Evolutionary conservation across 2,113 vertebrate genomes (phyloP), one percentile per base, ranked within the genome.

Genomic region (Tragulus kanchil): DNA sequence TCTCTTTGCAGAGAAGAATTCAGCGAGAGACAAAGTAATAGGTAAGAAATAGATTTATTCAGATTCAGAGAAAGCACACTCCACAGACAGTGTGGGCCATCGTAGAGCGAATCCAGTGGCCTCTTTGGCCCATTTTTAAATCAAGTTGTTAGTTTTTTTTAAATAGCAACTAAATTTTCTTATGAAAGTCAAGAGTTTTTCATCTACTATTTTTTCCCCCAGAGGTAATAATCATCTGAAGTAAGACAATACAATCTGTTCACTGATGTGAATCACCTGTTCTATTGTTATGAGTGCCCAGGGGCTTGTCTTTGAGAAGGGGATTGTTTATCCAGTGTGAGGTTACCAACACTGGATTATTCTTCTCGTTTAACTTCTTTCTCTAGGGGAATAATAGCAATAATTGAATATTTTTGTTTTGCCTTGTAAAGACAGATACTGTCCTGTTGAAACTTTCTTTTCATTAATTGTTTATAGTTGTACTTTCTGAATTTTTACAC

Each of bases 391-490:
- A 23, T 91, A 92, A 85, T 36, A 93, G 36, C 50, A 90, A 85
- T 79, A 78, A 85, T 75, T 86, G 61, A 79, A 87, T 78, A 31
- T 15, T 62, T 97, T 71, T 87, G 48, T 73, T 84, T 91, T 93
- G 58, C 61, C 31, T 79, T 85, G 16, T 86, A 78, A 96, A 82
- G 36, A 89, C 90, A 92, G 52, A 94, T 87, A 81, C 54, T 13
- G 89, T 71, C 23, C 36, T 16, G 9, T 93, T 97, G 94, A 84
- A 95, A 87, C 42, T 88, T 95, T 95, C 28, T 13, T 87, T 58
- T 58, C 64, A 96, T 81, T 89, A 95, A 58, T 88, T 91, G 95
- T 96, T 96, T 25, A 88, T 95, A 81, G 85, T 77, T 96, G 77
- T 91, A 85, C 8, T 94, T 96, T 92, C 73, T 89, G 89, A 85